Conservation (phyloP, 2,113 vertebrate genomes). For the Archilochus colubris region DNA sequence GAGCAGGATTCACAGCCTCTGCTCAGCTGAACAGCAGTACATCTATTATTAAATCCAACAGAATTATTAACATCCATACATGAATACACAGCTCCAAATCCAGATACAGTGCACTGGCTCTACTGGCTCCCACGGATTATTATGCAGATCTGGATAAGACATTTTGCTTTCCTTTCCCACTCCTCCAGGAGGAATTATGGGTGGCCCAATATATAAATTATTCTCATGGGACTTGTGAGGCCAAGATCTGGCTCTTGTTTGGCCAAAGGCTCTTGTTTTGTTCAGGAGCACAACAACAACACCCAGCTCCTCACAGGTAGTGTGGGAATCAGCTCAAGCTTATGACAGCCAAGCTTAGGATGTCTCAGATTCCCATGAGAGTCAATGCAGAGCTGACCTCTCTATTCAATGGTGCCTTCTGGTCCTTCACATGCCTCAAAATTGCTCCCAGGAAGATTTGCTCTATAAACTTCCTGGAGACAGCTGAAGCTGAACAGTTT, state of each 20-base stretch:
- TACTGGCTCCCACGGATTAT: neutral
- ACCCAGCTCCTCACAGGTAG: neutral
- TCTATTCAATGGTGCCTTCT: neutral
- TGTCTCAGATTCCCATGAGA: neutral
- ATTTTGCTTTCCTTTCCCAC: neutral
- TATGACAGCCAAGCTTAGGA: neutral
- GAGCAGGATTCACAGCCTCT: neutral
- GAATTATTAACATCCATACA: neutral
- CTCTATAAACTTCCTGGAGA: neutral
- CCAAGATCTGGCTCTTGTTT: neutral
- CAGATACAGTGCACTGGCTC: neutral
- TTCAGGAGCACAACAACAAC: neutral
- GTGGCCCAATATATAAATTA: neutral
- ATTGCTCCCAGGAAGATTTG: neutral
- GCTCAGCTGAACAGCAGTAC: neutral
- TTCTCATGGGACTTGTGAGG: neutral
- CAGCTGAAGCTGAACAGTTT: neutral
- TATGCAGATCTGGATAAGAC: neutral
- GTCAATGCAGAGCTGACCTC: neutral
- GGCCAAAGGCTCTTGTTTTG: neutral
- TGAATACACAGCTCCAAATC: neutral
- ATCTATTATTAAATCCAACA: neutral
- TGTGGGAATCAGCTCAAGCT: neutral
- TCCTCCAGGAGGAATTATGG: neutral
- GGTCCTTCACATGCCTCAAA: neutral